These are phyloP conservation scores for Harmothoe impar DNA, from an alignment of 2,888 invertebrate species.

Conservation along the genomic window DNA sequence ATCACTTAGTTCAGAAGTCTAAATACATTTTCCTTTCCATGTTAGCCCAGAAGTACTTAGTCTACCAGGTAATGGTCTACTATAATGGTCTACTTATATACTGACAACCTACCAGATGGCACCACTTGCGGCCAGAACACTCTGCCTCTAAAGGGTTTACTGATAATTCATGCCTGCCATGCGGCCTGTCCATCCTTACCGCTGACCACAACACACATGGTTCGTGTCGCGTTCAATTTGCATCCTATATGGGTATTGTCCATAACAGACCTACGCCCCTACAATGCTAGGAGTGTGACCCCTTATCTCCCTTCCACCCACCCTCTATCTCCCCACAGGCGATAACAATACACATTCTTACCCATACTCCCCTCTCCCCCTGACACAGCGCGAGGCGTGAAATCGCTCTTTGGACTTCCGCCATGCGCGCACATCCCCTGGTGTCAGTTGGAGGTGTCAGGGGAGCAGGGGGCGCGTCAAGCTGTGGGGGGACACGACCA, in stretches of 20 bases:
- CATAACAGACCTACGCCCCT: neutral
- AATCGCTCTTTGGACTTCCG: neutral
- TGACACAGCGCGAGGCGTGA: neutral
- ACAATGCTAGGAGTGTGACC: neutral
- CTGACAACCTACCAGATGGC: too few species aligned
- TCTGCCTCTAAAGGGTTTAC: too few species aligned
- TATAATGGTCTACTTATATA: too few species aligned
- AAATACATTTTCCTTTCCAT: too few species aligned
- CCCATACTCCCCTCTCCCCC: neutral
- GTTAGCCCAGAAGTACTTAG: too few species aligned
- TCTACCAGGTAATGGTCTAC: too few species aligned
- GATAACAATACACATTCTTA: neutral
- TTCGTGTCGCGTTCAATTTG: too few species aligned
- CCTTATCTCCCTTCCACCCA: neutral
- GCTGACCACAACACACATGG: too few species aligned
- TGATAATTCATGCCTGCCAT: too few species aligned
- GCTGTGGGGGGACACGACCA: neutral
- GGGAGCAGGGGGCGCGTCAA: neutral
- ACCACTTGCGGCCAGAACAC: too few species aligned
- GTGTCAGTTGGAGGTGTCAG: neutral
- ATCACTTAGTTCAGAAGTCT: too few species aligned
- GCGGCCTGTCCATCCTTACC: too few species aligned
- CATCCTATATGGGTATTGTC: neutral
- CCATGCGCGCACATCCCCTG: neutral
- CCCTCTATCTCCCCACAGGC: neutral